Evolutionary conservation across 2,888 invertebrate genomes (phyloP).

Genomic region (Ophion costatus): DNA sequence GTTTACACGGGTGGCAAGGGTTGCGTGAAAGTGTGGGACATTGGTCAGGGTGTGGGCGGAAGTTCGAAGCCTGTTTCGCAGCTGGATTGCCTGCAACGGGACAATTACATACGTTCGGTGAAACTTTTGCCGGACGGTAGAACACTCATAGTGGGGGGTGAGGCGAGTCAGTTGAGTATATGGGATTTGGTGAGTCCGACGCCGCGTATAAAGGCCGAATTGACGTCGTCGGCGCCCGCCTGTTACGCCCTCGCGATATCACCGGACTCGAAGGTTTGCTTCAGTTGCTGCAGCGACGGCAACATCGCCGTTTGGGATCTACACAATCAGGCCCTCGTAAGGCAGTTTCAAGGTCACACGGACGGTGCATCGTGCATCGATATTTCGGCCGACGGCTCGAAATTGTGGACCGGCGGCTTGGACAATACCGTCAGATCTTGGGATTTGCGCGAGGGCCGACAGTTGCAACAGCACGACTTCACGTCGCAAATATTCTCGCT

Average conservation of each 20-base stretch:
- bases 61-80: conserved; percentile 90
- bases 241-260: conserved; percentile 99
- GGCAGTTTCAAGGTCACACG: conserved; percentile 97
- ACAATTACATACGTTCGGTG: conserved; percentile 98
- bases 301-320: conserved; percentile 99
- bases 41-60: conserved; percentile 85
- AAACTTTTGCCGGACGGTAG: conserved; percentile 97
- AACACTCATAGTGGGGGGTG: conserved; percentile 98
- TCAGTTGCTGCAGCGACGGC: conserved; percentile 99
- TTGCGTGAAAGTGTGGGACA: conserved; percentile 95
- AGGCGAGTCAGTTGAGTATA: conserved; percentile 96
- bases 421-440: conserved; percentile 98
- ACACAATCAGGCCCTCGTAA: conserved; percentile 95
- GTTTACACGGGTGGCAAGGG: conserved; percentile 99
- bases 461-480: conserved; percentile 98
- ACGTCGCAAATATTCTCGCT: conserved; percentile 94
- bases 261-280: conserved; percentile 98
- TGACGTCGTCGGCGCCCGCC: conserved; percentile 96
- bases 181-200: conserved; percentile 97
- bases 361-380: conserved; percentile 99
- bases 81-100: conserved; percentile 96
- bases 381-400: conserved; percentile 96
- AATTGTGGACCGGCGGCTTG: conserved; percentile 96
- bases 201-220: conserved; percentile 95
- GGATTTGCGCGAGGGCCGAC: conserved; percentile 97